Evolutionary conservation across 2,888 invertebrate species (phyloP).

Genomic region (Muscina levida): DNA sequence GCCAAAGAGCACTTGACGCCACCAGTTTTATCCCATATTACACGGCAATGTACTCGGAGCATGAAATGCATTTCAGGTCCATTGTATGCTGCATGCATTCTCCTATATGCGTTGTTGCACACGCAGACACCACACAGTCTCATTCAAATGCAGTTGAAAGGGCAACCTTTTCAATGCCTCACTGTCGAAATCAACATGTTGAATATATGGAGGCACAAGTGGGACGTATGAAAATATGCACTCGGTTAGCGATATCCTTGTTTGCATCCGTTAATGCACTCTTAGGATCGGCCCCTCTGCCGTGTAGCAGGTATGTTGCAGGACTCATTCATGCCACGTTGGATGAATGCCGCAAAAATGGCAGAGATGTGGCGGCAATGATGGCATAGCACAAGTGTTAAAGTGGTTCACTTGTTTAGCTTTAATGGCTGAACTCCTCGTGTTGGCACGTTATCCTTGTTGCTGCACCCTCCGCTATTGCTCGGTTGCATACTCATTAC

Average conservation of each 20-base stretch:
- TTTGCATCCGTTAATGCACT: conserved; percentile 58
- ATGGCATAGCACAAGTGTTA: conserved; percentile 54
- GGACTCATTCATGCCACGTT: conserved; percentile 11
- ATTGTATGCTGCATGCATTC: conserved; percentile 19
- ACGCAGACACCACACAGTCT: not conserved
- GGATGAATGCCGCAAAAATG: conserved; percentile 15
- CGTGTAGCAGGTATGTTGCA: not conserved
- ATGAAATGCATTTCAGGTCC: conserved; percentile 55
- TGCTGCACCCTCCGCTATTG: conserved; percentile 5
- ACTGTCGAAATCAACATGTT: not conserved
- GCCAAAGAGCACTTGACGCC: conserved; percentile 41
- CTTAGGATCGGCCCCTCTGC: conserved; percentile 41
- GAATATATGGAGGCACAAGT: conserved; percentile 7
- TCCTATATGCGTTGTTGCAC: not conserved
- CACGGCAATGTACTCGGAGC: conserved; percentile 42
- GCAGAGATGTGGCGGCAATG: not conserved
- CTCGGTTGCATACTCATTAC: conserved; percentile 52
- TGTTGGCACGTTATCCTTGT: conserved; percentile 36
- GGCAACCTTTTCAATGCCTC: not conserved
- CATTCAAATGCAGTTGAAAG: conserved; percentile 35
- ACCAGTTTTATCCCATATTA: not conserved
- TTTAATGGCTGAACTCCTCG: conserved; percentile 53
- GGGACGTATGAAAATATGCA: conserved; percentile 46
- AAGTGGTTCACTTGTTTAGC: conserved; percentile 65
- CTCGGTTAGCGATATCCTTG: conserved; percentile 44